Evolutionary conservation across 2,113 vertebrate species (phyloP).

Genomic region (Formicarius rufipectus): DNA sequence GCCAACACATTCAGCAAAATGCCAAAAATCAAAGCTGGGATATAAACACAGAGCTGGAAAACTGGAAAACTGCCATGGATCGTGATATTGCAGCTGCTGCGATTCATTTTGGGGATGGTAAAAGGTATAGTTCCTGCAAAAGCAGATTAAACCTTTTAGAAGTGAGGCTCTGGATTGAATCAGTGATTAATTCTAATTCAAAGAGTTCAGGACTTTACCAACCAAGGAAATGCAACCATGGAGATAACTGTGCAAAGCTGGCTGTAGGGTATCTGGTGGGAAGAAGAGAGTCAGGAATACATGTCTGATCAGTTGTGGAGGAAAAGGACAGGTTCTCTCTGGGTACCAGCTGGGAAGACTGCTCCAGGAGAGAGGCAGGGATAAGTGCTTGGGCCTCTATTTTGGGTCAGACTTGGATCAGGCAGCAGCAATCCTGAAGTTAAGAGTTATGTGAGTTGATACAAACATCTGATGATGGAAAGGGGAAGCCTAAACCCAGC

Average conservation of each 20-base stretch:
- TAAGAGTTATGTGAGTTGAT: neutral
- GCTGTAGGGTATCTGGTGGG: neutral
- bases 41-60: slow-evolving; percentile 44
- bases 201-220: neutral
- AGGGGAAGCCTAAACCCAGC: neutral
- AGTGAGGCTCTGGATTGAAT: neutral
- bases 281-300: neutral
- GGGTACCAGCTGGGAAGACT: fast-evolving
- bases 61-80: neutral
- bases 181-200: neutral
- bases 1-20: slow-evolving; percentile 66
- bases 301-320: neutral
- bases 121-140: slow-evolving; percentile 8
- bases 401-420: neutral
- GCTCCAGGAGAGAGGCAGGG: fast-evolving
- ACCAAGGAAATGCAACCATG: neutral
- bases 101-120: neutral
- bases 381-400: neutral
- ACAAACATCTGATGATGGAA: neutral
- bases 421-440: neutral
- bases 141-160: neutral
- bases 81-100: slow-evolving; percentile 8
- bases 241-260: neutral
- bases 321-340: neutral
- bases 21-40: slow-evolving; percentile 40